Base-by-base conservation (phyloP, 1,140 invertebrate genomes). In the Neodiprion virginianus region DNA sequence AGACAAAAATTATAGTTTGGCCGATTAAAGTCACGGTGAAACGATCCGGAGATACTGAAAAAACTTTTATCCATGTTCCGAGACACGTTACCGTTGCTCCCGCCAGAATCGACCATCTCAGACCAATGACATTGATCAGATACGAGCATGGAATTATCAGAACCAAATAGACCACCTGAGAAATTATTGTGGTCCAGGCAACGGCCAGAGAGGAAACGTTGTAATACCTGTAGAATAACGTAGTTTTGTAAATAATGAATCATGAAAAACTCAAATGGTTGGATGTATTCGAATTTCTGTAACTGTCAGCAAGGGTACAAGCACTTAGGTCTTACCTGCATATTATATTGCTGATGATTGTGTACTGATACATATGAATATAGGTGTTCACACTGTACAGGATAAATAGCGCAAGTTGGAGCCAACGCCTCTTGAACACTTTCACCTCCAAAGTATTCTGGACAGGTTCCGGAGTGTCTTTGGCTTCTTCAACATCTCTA, bases 1-100 rank as follows among this genome's bases (percentile, higher is more conserved):
- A 21, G 17, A 21, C 17, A 21, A 21, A 21, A 21, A 21, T 21
- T 21, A 21, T 21, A 21, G 17, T 21, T 21, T 21, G 17, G 17
- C 17, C 17, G 17, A 21, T 21, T 21, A 94, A 91, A 40, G 91
- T 90, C 1, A 94, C 80, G 74, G 82, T 87, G 83, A 94, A 94
- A 9, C 87, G 79, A 75, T 91, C 86, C 23, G 88, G 90, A 5
- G 82, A 69, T 1, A 91, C 85, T 69, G 90, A 72, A 71, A 88
- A 81, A 79, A 93, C 85, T 86, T 95, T 96, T 9, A 96, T 84
- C 90, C 93, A 94, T 0, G 94, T 90, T 9, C 92, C 93, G 7
- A 92, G 74, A 65, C 89, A 89, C n/a, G 82, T 83, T 0, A 79
- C 76, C 23, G 80, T 69, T 9, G 75, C 79, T 17, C 82, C 85